Evolutionary conservation across 2,113 vertebrate genomes (phyloP), one percentile per base, ranked within the genome.

Genomic region (Lagopus muta): DNA sequence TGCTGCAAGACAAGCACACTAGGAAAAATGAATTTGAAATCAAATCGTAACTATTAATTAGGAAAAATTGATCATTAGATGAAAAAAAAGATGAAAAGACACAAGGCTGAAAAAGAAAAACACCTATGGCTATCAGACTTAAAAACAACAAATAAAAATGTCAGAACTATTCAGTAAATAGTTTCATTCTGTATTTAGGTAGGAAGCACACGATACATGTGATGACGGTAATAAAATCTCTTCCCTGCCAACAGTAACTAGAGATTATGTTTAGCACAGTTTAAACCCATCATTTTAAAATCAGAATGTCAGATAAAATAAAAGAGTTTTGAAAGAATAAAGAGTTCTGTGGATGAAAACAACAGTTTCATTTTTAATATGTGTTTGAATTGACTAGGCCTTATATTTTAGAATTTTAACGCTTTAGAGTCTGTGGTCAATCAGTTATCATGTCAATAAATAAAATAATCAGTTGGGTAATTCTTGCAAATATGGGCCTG

Each of bases 231-330:
- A 89, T 47, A 67, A 89, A 82, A 87, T 65, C 8, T 36, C 22
- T 67, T 86, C 19, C 30, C 61, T 89, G 34, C 75, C 70, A 82
- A 47, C 34, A 87, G 52, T 48, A 78, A 78, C 57, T 64, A 78
- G 47, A 88, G 75, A 77, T 54, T 83, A 73, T 20, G 19, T 55
- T 89, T 72, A 86, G 48, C 34, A 82, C 21, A 7, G 20, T 75
- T 75, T 86, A 86, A 94, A 85, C 58, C 25, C 30, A 58, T 82
- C 5, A 89, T 85, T 89, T 92, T 28, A 70, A 92, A 89, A 91
- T 48, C 71, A 85, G 40, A 72, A 79, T 36, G n/a, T 40, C 36
- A 76, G 13, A 85, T 48, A 40, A 92, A 78, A 38, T 32, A 75
- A 6, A 92, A 40, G 38, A 87, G 6, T 85, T 94, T 66, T 61